Conservation (phyloP, 1,140 invertebrate species). For the Drosophila arawakana region DNA sequence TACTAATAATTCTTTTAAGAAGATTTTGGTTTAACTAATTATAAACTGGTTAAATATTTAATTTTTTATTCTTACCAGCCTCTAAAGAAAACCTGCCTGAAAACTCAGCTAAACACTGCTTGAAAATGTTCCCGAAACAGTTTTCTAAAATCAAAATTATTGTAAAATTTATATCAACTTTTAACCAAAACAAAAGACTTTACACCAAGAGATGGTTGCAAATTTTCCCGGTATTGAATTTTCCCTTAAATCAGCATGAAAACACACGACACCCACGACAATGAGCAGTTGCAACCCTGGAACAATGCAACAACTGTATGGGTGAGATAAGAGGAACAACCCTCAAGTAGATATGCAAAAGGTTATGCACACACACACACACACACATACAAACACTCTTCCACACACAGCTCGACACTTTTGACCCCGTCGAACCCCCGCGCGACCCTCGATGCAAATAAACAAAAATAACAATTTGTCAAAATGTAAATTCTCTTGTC, state of each 20-base stretch:
- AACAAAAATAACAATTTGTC: conserved; percentile 76
- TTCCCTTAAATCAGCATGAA: not conserved
- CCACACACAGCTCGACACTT: conserved; percentile 38
- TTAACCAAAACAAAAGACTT: not conserved
- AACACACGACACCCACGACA: conserved; percentile 25
- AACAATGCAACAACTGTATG: conserved; percentile 26
- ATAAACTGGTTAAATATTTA: not conserved
- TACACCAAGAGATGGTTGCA: not conserved
- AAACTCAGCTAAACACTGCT: too few relatives aligned
- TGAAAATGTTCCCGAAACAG: too few relatives aligned
- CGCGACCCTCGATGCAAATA: conserved; percentile 47
- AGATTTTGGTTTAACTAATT: too few relatives aligned
- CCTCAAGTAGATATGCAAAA: conserved; percentile 40
- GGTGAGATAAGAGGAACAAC: conserved; percentile 26
- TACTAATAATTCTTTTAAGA: too few relatives aligned
- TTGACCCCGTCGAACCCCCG: conserved; percentile 61
- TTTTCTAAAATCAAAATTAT: too few relatives aligned
- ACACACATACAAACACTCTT: not conserved
- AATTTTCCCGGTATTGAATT: conserved; percentile 8
- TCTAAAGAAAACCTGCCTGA: too few relatives aligned
- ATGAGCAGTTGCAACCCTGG: conserved; percentile 42
- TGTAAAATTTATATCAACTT: too few relatives aligned
- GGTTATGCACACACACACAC: conserved; percentile 30
- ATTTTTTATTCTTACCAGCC: too few relatives aligned
- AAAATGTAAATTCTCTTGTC: conserved; percentile 74